Evolutionary conservation across 2,888 invertebrate genomes (phyloP), one percentile per base, ranked within the genome.

Genomic region (Listrodromus nycthemerus): DNA sequence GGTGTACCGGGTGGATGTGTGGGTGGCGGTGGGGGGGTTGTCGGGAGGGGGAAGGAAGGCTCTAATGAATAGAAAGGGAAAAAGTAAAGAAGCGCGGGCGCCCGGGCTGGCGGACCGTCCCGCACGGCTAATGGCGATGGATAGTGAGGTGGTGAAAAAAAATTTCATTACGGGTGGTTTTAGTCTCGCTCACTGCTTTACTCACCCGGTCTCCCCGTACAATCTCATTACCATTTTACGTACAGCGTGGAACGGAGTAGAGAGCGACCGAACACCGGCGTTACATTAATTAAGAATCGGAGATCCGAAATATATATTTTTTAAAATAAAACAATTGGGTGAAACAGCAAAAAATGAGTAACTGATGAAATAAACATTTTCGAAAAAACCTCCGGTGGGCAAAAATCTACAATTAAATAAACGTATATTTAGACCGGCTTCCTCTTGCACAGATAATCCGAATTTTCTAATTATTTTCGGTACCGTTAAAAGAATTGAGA

Each of bases 121-220:
- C 21, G 55, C 19, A 69, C 73, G 73, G 77, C 69, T 80, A 83
- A 83, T 83, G 83, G 80, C 83, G 76, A 83, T 80, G 80, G 83
- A 83, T 80, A 83, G 80, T 69, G 80, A 73, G 55, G 41, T 13
- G 10, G 52, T 61, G 50, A 48, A 69, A 83, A 83, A 83, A 80
- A 83, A 83, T 73, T 83, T 83, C 80, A 83, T 83, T 83, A 83
- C 63, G 69, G 80, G 77, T 80, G 83, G 80, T 83, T 83, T 83
- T 77, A 83, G 83, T 80, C 69, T 52, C 83, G 77, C 73, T 80
- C 69, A 73, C 80, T 80, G 41, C 41, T 58, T 61, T 58, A n/a
- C 80, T 67, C 76, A 66, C 61, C 71, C 76, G 24, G 27, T n/a
- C 55, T 21, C 21, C 65, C 73, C 75, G 83, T 83, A 76, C 69